Evolutionary conservation across 2,113 vertebrate genomes (phyloP).

Genomic region (Raphicerus campestris): DNA sequence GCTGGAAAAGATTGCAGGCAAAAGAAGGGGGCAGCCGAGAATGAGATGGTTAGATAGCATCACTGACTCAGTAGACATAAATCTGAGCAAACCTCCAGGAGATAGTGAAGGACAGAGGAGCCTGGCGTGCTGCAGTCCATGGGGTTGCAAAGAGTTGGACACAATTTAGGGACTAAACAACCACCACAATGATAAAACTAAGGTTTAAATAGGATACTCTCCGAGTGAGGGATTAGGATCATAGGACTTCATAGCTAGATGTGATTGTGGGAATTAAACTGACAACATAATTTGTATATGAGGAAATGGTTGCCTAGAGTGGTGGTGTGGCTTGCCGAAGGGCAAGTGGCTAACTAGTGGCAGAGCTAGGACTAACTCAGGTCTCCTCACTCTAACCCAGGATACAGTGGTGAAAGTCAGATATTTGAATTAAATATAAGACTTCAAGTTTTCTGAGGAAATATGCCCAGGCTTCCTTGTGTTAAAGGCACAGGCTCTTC

Average conservation of each 20-base stretch:
- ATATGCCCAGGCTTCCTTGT: background rate
- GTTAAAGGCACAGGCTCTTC: background rate
- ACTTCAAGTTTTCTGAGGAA: background rate
- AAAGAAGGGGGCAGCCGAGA: background rate
- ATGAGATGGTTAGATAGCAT: background rate
- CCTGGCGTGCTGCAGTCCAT: background rate
- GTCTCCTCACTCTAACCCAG: background rate
- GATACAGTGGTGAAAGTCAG: background rate
- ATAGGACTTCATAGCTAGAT: background rate
- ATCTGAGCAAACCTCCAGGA: background rate
- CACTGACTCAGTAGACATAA: background rate
- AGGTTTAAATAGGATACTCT: background rate
- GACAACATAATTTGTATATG: background rate
- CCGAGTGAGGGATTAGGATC: background rate
- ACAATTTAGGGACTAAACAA: background rate
- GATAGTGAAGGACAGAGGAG: background rate
- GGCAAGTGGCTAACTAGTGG: background rate
- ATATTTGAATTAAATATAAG: background rate
- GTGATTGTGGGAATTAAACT: background rate
- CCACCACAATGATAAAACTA: background rate
- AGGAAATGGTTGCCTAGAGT: background rate
- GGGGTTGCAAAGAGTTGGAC: fast-evolving
- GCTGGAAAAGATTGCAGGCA: background rate
- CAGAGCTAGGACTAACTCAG: background rate
- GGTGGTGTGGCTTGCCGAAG: background rate